Conservation (phyloP, 2,113 vertebrate species). For the Indicator maculatus region DNA sequence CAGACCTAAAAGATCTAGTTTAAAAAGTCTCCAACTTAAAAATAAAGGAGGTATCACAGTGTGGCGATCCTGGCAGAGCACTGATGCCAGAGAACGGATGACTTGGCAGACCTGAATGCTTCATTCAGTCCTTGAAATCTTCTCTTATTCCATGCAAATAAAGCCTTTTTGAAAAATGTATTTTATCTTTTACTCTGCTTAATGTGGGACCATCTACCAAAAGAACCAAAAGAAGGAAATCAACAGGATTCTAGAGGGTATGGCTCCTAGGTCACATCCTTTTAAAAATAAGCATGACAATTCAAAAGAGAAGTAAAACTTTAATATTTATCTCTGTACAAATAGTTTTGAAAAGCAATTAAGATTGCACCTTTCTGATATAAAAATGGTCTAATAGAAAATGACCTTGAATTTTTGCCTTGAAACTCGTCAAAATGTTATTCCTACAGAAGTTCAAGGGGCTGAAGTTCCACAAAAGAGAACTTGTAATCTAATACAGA, state of each 20-base stretch:
- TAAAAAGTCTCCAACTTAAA: conserved; percentile 24
- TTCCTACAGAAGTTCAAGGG: not conserved
- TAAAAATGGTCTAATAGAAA: not conserved
- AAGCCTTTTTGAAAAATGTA: not conserved
- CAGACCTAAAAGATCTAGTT: not conserved
- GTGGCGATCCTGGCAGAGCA: conserved; percentile 46
- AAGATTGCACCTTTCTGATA: not conserved
- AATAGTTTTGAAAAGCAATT: not conserved
- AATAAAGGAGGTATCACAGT: conserved; percentile 29
- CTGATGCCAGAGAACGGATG: conserved; percentile 4
- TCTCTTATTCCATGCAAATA: conserved; percentile 18
- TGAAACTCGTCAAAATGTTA: not conserved
- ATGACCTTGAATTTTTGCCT: not conserved
- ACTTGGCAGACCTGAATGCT: conserved; percentile 39
- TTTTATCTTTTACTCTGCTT: rapidly evolving
- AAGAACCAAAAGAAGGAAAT: not conserved
- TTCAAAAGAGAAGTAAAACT: not conserved
- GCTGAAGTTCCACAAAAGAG: not conserved
- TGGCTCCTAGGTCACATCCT: not conserved
- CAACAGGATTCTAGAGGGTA: not conserved
- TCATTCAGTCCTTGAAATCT: conserved; percentile 26
- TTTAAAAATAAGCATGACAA: not conserved
- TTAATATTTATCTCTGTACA: not conserved
- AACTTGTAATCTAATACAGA: not conserved
- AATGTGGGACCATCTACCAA: not conserved